A percentile compares a stretch with the other conserved stretches of the same genome.
Conservation (phyloP, 1,140 invertebrate genomes). For the Chironomus striatipennis region DNA sequence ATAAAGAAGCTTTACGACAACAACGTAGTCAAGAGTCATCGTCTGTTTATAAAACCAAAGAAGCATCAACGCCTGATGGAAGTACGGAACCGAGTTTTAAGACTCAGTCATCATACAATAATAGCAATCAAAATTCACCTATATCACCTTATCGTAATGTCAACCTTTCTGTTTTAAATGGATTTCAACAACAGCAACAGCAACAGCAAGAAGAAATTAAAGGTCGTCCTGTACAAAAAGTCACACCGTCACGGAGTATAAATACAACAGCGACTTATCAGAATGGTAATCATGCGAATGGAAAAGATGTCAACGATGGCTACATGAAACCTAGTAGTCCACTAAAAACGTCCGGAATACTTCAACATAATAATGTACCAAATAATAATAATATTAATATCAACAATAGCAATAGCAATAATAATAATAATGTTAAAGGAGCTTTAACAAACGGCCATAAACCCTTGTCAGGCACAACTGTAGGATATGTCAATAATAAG, state of each 20-base stretch:
- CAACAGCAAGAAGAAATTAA: background rate
- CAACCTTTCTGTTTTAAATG: constrained; percentile 25
- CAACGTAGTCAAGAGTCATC: constrained; percentile 65
- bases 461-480: constrained; percentile 37
- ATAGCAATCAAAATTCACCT: constrained; percentile 29
- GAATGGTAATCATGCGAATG: constrained; percentile 33
- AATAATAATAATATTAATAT: constrained; percentile 31
- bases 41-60: constrained; percentile 57
- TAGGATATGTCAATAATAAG: constrained; percentile 28
- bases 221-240: constrained; percentile 48
- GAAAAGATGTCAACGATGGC: constrained; percentile 26
- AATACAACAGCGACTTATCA: constrained; percentile 39
- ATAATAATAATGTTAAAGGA: background rate
- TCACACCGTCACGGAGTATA: constrained; percentile 47
- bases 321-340: constrained; percentile 32
- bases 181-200: constrained; percentile 1
- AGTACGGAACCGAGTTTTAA: constrained; percentile 29
- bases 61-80: constrained; percentile 41
- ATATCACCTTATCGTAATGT: constrained; percentile 26
- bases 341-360: constrained; percentile 25
- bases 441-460: background rate
- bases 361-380: constrained; percentile 28
- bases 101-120: constrained; percentile 31
- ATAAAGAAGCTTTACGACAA: constrained; percentile 77
- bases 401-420: background rate